Evolutionary conservation across 2,888 invertebrate genomes (phyloP).

Genomic region (Dinocampus coccinellae): DNA sequence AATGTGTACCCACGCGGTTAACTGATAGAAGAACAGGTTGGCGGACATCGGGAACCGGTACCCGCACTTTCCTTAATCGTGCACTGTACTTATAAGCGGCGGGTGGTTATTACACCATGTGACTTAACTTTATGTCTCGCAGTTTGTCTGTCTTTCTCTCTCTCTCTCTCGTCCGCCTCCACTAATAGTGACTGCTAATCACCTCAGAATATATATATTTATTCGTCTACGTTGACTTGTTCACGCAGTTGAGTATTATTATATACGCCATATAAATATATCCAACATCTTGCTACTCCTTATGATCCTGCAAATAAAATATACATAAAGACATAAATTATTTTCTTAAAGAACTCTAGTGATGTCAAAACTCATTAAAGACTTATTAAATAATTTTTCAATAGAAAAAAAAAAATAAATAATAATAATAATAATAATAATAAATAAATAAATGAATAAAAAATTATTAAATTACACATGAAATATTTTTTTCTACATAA

Average conservation of each 20-base stretch:
- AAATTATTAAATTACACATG: not conserved
- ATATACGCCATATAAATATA: not conserved
- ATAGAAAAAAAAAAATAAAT: not conserved
- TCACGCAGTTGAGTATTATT: not conserved
- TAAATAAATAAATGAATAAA: too few species aligned
- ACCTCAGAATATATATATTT: slow-evolving; percentile 8
- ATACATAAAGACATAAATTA: not conserved
- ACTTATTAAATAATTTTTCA: not conserved
- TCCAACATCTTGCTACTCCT: not conserved
- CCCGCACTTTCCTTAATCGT: slow-evolving; percentile 28
- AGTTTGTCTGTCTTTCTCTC: too few species aligned
- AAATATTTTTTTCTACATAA: too few species aligned
- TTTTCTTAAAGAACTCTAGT: not conserved
- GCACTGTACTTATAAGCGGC: slow-evolving; percentile 32
- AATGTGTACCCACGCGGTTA: slow-evolving; percentile 13
- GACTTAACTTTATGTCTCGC: slow-evolving; percentile 32
- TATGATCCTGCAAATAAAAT: not conserved
- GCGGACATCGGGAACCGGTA: slow-evolving; percentile 39
- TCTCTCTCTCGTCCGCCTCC: slow-evolving; percentile 41
- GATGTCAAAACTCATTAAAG: not conserved
- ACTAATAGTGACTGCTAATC: slow-evolving; percentile 27
- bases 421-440: too few species aligned
- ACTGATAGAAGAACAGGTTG: slow-evolving; percentile 39
- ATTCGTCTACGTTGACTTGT: not conserved
- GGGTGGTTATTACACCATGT: slow-evolving; percentile 43